Conservation (phyloP, 2,113 vertebrate genomes). For the Labrus mixtus region DNA sequence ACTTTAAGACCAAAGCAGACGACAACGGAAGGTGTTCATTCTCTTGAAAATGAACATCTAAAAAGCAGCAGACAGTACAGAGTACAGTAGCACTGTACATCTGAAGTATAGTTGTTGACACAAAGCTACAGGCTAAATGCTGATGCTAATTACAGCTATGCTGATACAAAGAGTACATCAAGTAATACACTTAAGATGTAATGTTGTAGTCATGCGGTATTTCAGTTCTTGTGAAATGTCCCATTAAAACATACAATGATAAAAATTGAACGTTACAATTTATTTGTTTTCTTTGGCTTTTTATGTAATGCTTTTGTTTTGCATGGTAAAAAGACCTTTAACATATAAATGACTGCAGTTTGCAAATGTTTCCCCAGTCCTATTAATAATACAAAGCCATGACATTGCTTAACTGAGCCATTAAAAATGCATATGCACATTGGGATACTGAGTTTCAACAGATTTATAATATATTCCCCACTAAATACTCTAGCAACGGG, state of each 20-base stretch:
- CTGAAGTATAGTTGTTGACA: slow-evolving; percentile 5
- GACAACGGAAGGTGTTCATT: slow-evolving; percentile 26
- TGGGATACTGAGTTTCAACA: slow-evolving; percentile 48
- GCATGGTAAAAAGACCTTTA: slow-evolving; percentile 2
- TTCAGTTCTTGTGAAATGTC: background rate
- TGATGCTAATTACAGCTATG: slow-evolving; percentile 31
- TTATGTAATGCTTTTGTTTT: slow-evolving; percentile 2
- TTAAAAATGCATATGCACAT: slow-evolving; percentile 68
- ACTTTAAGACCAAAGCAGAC: slow-evolving; percentile 34
- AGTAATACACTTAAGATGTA: background rate
- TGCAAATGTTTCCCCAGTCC: slow-evolving; percentile 34
- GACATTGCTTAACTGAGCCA: slow-evolving; percentile 54
- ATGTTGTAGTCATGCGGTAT: background rate
- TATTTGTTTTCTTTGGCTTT: background rate
- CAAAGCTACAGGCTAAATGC: slow-evolving; percentile 2
- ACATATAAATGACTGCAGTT: slow-evolving; percentile 30
- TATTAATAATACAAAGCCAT: slow-evolving; percentile 66
- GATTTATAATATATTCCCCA: slow-evolving; percentile 44
- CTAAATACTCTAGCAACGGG: slow-evolving; percentile 30
- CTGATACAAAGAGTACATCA: background rate
- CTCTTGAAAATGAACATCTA: slow-evolving; percentile 32
- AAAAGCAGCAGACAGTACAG: slow-evolving; percentile 9
- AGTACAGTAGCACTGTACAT: background rate
- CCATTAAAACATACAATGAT: background rate
- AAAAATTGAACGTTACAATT: background rate